Evolutionary conservation across 2,113 vertebrate genomes (phyloP).

Genomic region (Eclectus roratus): DNA sequence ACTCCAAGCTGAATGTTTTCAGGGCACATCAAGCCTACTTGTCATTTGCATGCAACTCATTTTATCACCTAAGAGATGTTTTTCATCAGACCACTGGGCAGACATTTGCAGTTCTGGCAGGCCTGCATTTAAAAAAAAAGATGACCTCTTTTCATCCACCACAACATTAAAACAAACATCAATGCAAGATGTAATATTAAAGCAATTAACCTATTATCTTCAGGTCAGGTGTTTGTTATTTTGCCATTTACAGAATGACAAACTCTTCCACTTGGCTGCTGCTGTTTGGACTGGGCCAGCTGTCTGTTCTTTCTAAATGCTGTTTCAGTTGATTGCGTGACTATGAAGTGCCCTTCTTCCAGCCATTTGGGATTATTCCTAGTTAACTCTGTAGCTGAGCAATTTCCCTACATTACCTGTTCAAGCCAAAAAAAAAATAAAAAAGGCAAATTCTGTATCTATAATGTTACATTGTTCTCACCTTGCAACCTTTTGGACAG

Average conservation of each 20-base stretch:
- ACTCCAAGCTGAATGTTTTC: constrained; percentile 75
- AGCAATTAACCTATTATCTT: constrained; percentile 69
- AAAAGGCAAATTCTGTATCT: neutral
- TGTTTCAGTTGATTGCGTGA: constrained; percentile 33
- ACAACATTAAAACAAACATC: constrained; percentile 47
- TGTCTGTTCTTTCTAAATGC: constrained; percentile 55
- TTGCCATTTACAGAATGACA: constrained; percentile 52
- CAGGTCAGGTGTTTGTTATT: constrained; percentile 49
- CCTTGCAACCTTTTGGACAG: neutral
- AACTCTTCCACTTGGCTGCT: constrained; percentile 45
- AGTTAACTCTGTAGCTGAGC: constrained; percentile 3
- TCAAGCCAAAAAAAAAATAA: neutral
- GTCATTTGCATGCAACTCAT: constrained; percentile 75
- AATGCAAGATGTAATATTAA: constrained; percentile 56
- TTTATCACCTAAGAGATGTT: constrained; percentile 66
- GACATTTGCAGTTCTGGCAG: constrained; percentile 51
- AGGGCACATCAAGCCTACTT: constrained; percentile 62
- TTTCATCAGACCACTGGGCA: constrained; percentile 57
- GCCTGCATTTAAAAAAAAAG: neutral
- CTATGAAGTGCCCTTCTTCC: constrained; percentile 13
- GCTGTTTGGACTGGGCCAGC: constrained; percentile 21
- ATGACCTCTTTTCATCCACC: constrained; percentile 24
- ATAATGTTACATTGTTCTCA: neutral
- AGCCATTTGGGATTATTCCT: neutral
- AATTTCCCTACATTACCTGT: neutral